A percentile compares a stretch with the other conserved stretches of the same genome.
These are phyloP conservation scores for Drosophila gunungcola DNA, from an alignment of 1,140 invertebrate species.

Conservation along the genomic window DNA sequence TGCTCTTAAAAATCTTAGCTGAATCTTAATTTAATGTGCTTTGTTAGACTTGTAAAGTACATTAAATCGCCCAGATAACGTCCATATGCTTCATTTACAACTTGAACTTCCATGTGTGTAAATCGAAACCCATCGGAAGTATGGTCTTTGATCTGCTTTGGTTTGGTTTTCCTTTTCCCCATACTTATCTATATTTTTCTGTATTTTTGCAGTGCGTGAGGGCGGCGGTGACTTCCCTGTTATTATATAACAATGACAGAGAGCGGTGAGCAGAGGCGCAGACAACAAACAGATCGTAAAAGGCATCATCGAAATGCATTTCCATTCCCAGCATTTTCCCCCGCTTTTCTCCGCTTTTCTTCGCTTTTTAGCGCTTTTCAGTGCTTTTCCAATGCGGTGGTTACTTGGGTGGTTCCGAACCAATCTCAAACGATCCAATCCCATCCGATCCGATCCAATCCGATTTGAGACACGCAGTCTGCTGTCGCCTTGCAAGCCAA, in stretches of 20 bases:
- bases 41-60: neutral
- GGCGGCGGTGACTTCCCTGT: slow-evolving; percentile 43
- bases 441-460: neutral
- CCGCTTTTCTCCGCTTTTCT: slow-evolving; percentile 2
- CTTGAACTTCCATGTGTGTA: slow-evolving; percentile 20
- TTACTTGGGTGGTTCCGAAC: slow-evolving; percentile 10
- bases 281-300: slow-evolving; percentile 8
- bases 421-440: slow-evolving; percentile 2
- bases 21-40: neutral
- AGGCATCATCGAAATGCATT: slow-evolving; percentile 25
- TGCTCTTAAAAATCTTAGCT: neutral
- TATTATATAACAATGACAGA: slow-evolving; percentile 37
- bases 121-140: slow-evolving; percentile 50
- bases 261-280: neutral
- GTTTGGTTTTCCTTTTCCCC: slow-evolving; percentile 19
- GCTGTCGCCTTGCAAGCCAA: slow-evolving; percentile 2
- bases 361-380: slow-evolving; percentile 2
- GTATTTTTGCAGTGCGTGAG: slow-evolving; percentile 38
- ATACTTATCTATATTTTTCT: slow-evolving; percentile 12
- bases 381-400: slow-evolving; percentile 27
- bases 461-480: slow-evolving; percentile 38
- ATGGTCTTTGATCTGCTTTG: slow-evolving; percentile 38
- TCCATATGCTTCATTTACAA: slow-evolving; percentile 4
- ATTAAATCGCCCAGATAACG: neutral
- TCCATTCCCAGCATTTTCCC: slow-evolving; percentile 17